Base-by-base conservation (phyloP, 30 jellyfish, hydroid and myxozoan genomes). In the Pseudorhiza aurosa region DNA sequence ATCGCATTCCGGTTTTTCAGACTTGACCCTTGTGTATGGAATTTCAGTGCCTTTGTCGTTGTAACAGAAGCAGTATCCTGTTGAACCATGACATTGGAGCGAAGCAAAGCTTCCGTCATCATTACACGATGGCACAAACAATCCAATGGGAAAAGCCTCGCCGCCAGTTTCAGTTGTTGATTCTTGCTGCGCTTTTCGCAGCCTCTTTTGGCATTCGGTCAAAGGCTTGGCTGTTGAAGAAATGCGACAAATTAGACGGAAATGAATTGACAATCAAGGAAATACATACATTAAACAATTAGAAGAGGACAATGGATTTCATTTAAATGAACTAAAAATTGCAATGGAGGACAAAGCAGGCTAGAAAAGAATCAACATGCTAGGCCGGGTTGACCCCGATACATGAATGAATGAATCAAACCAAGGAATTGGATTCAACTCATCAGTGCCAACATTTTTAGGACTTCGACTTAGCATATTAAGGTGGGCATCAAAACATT, bases 61-160 rank as follows among this genome's bases (percentile, higher is more conserved):
- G 33, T 60, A 96, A 72, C 97, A 90, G 71, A 76, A 83, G 45
- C 97, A 90, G 29, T 22, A 64, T 11, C 95, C 95, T 4, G 82
- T 68, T 0, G 97, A 81, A 43, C 92, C 87, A 77, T 90, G 96
- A 57, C 97, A 90, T 50, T 90, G 97, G 0, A 60, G 36, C 11
- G 77, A 10, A 0, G 81, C 44, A 77, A 55, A 90, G 2, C 77
- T 60, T 9, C 97, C 97, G 68, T 90, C 83, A 8, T 56, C 82
- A 7, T 75, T 65, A 44, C 97, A 90, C 33, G 75, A 59, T 19
- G 97, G 97, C 27, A 78, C 82, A 65, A 67, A 83, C 47, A 55
- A 1, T 8, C 97, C 97, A 73, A 78, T 77, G 10, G 77, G 85
- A 36, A 36, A 85, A 37, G 56, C 70, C 18, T 65, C 58, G n/a